Percentiles rank a stretch among this genome's conserved stretches.
phyloP scores from a whole-genome alignment of 2,888 invertebrate genomes.

The Deroplatys truncata region DNA sequence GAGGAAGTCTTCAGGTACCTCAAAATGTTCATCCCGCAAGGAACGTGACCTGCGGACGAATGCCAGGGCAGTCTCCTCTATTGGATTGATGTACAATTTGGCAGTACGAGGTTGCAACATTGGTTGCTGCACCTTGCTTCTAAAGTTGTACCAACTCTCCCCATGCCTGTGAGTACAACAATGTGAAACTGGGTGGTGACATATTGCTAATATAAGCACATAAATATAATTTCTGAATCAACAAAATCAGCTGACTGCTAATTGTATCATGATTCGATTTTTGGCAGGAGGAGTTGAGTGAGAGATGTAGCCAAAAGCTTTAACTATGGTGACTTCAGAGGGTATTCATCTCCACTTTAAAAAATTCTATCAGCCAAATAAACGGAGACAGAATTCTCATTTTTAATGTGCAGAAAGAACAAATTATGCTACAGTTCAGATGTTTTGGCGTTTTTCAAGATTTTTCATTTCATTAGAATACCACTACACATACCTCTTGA shows the following conservation, averaged over 20 bases:
- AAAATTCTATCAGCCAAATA: no score
- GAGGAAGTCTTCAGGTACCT: slow-evolving; percentile 62
- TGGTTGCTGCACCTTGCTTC: slow-evolving; percentile 72
- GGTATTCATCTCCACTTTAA: no score
- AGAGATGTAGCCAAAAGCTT: no score
- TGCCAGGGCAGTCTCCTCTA: slow-evolving; percentile 65
- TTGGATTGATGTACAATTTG: slow-evolving; percentile 63
- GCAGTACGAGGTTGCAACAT: slow-evolving; percentile 71
- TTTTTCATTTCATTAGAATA: no score
- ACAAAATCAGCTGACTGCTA: neutral
- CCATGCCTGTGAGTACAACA: slow-evolving; percentile 60
- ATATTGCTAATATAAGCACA: neutral
- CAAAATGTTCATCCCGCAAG: slow-evolving; percentile 51
- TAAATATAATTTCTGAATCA: neutral
- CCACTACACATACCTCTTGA: no score
- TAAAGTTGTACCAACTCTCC: slow-evolving; percentile 73
- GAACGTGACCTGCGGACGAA: slow-evolving; percentile 60
- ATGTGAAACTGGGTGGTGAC: neutral
- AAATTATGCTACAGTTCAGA: no score
- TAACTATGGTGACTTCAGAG: no score
- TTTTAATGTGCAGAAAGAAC: no score
- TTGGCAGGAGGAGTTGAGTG: no score
- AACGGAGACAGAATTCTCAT: no score
- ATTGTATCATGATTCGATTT: neutral
- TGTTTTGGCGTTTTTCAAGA: no score